phyloP scores from a whole-genome alignment of 2,113 vertebrate genomes.

The Cephalopholis sonnerati region DNA sequence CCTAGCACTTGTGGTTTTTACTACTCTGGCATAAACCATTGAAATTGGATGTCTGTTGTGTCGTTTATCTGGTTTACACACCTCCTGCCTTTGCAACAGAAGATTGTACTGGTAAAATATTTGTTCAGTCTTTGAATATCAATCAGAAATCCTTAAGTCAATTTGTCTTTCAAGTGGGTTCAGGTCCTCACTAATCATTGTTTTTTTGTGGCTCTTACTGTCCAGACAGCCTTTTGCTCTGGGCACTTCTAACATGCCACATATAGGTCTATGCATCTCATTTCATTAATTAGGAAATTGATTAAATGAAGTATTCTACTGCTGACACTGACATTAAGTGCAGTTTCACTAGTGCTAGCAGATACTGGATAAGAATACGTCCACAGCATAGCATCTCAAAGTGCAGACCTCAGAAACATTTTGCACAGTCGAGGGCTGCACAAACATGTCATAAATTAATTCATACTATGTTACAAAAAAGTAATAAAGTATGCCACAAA shows the following conservation, averaged over 20 bases:
- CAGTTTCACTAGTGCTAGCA: background rate
- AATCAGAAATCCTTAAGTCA: constrained; percentile 43
- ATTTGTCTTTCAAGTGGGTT: constrained; percentile 24
- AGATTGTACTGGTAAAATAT: constrained; percentile 51
- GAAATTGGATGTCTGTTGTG: constrained; percentile 67
- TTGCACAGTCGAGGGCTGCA: too few species aligned
- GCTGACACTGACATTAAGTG: background rate
- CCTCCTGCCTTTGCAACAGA: constrained; percentile 36
- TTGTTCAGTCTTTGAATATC: constrained; percentile 55
- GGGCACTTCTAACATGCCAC: constrained; percentile 1
- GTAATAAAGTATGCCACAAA: too few species aligned
- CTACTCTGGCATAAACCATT: constrained; percentile 70
- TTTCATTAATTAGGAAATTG: constrained; percentile 30
- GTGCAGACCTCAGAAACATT: too few species aligned
- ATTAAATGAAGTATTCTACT: constrained; percentile 8
- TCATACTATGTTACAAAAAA: too few species aligned
- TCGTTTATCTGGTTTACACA: constrained; percentile 71
- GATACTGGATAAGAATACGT: background rate
- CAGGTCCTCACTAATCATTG: constrained; percentile 22
- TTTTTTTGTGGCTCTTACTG: constrained; percentile 2
- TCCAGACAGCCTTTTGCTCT: constrained; percentile 16
- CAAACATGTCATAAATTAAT: too few species aligned
- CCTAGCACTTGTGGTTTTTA: constrained; percentile 66
- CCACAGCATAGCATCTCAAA: too few species aligned
- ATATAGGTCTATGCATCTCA: background rate